These are phyloP conservation scores for Junonia oenone DNA, from an alignment of 2,888 invertebrate genomes.

Conservation along the genomic window DNA sequence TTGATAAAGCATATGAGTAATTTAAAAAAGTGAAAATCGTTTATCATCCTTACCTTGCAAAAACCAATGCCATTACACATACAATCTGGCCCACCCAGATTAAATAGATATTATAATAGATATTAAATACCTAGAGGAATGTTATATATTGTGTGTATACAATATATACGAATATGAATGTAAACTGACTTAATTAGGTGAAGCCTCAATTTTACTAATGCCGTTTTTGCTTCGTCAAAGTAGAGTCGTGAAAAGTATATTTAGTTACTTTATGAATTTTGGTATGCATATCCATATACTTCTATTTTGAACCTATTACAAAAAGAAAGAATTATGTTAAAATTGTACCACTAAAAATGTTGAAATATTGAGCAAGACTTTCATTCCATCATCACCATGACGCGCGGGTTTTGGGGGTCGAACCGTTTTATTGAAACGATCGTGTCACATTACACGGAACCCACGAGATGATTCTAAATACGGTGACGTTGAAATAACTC, in stretches of 20 bases:
- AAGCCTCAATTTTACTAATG: too few relatives aligned
- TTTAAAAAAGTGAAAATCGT: conserved; percentile 1
- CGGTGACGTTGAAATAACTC: conserved; percentile 7
- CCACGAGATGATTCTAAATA: not conserved
- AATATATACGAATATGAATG: too few relatives aligned
- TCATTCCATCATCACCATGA: conserved; percentile 1
- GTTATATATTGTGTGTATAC: too few relatives aligned
- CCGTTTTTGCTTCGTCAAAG: too few relatives aligned
- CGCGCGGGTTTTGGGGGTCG: not conserved
- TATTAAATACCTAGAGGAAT: too few relatives aligned
- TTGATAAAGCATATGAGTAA: conserved; percentile 4
- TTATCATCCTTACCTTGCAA: conserved; percentile 21
- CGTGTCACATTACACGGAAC: conserved; percentile 1
- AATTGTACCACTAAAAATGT: not conserved
- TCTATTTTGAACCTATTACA: too few relatives aligned
- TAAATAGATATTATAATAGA: not conserved
- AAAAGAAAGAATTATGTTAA: too few relatives aligned
- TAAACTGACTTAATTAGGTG: too few relatives aligned
- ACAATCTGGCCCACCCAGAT: not conserved
- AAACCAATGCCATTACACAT: not conserved
- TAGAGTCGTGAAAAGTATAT: too few relatives aligned
- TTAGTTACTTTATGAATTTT: too few relatives aligned
- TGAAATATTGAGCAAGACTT: not conserved
- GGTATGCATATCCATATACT: too few relatives aligned
- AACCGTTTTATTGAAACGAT: not conserved